Evolutionary conservation across 2,113 vertebrate species (phyloP).

Genomic region (Melanocharis versteri): DNA sequence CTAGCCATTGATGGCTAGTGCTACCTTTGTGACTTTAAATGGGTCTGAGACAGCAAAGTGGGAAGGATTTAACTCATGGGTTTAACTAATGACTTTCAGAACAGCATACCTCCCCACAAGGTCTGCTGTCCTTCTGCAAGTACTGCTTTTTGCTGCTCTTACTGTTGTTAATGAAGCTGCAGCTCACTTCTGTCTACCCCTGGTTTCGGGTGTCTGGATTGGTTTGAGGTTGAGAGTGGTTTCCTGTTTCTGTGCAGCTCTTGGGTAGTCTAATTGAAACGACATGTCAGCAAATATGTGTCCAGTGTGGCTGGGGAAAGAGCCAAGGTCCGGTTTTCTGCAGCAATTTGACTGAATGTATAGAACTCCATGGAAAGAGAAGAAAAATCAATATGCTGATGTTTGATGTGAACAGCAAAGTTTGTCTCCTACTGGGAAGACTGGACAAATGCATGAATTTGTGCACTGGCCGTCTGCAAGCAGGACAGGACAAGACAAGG

Average conservation of each 20-base stretch:
- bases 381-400: neutral
- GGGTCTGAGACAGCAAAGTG: neutral
- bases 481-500: neutral
- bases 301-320: constrained; percentile 62
- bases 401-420: neutral
- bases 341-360: neutral
- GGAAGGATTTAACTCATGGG: neutral
- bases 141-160: constrained; percentile 41
- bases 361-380: neutral
- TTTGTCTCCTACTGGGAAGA: neutral
- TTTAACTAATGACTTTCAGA: neutral
- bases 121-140: constrained; percentile 24
- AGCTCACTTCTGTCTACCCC: constrained; percentile 69
- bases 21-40: neutral
- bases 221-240: constrained; percentile 75
- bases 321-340: constrained; percentile 16
- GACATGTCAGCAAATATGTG: constrained; percentile 71
- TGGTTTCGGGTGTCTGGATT: constrained; percentile 78
- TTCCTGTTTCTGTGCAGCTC: constrained; percentile 76
- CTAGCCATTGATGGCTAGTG: neutral
- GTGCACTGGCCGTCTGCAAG: neutral
- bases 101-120: neutral
- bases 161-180: constrained; percentile 57
- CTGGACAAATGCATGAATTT: neutral
- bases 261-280: constrained; percentile 77